phyloP scores from a whole-genome alignment of 2,888 invertebrate species.

The Drosophila colorata region DNA sequence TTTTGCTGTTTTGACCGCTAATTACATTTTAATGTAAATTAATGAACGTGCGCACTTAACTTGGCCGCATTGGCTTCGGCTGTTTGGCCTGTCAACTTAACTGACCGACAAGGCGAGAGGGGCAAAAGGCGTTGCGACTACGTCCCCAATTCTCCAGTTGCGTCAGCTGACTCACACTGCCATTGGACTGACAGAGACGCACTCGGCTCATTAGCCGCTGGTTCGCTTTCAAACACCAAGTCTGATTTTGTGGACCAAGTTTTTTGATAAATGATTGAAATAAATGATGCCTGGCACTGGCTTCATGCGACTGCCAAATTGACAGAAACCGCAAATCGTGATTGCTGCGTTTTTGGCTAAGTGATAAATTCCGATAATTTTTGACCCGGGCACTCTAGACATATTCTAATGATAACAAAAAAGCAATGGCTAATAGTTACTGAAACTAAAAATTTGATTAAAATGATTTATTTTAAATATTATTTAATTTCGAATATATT shows the following conservation, averaged over 20 bases:
- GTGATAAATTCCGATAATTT: conserved; percentile 11
- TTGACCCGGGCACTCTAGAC: background rate
- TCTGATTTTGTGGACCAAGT: conserved; percentile 24
- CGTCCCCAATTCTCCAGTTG: conserved; percentile 31
- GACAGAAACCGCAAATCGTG: conserved; percentile 38
- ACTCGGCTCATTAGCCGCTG: conserved; percentile 72
- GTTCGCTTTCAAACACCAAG: conserved; percentile 51
- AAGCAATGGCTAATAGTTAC: background rate
- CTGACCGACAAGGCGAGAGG: conserved; percentile 27
- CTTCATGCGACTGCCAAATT: conserved; percentile 36
- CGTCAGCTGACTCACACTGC: conserved; percentile 57
- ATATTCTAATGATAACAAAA: background rate
- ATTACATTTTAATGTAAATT: conserved; percentile 84
- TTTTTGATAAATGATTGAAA: conserved; percentile 78
- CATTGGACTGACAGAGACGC: conserved; percentile 49
- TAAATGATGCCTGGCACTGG: conserved; percentile 51
- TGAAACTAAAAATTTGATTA: no score
- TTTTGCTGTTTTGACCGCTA: conserved; percentile 62
- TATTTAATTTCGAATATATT: no score
- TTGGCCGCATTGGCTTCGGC: conserved; percentile 60
- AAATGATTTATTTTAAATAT: no score
- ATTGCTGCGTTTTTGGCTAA: conserved; percentile 13
- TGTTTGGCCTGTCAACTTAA: conserved; percentile 58
- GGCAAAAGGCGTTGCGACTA: background rate
- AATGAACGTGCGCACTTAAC: conserved; percentile 79